Conservation (phyloP, 2,113 vertebrate species). For the Etheostoma cragini region DNA sequence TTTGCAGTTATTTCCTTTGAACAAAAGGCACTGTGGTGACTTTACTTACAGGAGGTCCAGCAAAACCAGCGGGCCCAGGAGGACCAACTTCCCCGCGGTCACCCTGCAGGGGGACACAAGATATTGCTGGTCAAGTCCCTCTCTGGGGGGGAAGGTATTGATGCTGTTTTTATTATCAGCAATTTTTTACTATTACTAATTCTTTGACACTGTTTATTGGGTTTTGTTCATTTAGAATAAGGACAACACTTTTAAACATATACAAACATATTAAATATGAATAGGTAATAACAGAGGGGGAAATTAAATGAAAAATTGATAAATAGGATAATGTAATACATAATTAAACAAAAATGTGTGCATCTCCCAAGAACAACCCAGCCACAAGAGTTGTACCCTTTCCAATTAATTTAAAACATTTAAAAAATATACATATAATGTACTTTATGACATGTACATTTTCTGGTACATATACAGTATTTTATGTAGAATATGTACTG, state of each 20-base stretch:
- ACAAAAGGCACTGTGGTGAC: neutral
- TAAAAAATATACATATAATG: too few relatives aligned
- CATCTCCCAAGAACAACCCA: too few relatives aligned
- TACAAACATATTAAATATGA: neutral
- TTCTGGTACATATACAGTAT: too few relatives aligned
- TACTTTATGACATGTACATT: too few relatives aligned
- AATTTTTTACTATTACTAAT: neutral
- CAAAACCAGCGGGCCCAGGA: constrained; percentile 96
- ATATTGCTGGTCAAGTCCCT: neutral
- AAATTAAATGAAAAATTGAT: neutral
- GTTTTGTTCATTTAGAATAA: neutral
- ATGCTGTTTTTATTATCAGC: neutral
- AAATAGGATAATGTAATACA: neutral
- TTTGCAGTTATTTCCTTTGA: neutral
- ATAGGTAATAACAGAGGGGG: neutral
- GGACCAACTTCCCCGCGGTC: constrained; percentile 95
- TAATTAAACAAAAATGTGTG: too few relatives aligned
- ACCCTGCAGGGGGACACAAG: constrained; percentile 82
- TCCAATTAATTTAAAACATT: too few relatives aligned
- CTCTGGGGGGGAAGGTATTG: neutral
- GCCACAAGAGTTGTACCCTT: too few relatives aligned
- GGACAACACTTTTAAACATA: neutral
- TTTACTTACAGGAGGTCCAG: constrained; percentile 96
- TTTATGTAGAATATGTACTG: too few relatives aligned
- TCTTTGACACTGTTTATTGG: neutral